Evolutionary conservation across 2,113 vertebrate species (phyloP).

Genomic region (Sorex fumeus): DNA sequence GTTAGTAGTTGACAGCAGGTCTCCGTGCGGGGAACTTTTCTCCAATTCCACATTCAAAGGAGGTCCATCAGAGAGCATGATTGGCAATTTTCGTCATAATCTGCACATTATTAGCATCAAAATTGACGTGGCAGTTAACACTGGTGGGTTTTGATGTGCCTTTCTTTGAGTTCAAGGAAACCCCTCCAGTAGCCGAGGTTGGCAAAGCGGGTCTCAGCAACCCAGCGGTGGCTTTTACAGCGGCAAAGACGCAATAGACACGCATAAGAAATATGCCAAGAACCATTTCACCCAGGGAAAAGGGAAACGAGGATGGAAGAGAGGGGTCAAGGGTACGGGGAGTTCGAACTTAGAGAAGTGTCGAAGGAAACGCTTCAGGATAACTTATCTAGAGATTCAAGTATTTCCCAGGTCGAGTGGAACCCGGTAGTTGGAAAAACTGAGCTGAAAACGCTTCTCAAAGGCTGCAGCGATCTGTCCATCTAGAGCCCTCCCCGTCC

Average conservation of each 20-base stretch:
- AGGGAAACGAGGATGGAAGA: constrained; percentile 50
- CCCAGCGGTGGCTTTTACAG: constrained; percentile 88
- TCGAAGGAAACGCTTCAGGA: constrained; percentile 83
- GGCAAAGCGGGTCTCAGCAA: constrained; percentile 88
- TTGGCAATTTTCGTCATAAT: constrained; percentile 99
- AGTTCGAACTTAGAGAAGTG: constrained; percentile 77
- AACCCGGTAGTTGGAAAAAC: constrained; percentile 79
- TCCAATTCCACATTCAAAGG: constrained; percentile 98
- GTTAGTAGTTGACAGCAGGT: constrained; percentile 99
- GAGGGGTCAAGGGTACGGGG: neutral
- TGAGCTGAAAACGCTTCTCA: constrained; percentile 76
- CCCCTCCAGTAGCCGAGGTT: constrained; percentile 92
- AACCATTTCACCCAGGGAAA: constrained; percentile 71
- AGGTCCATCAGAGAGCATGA: constrained; percentile 99
- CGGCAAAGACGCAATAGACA: constrained; percentile 84
- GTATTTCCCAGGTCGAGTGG: constrained; percentile 90
- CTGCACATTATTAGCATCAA: constrained; percentile 99
- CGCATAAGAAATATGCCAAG: constrained; percentile 84
- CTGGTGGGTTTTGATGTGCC: constrained; percentile 94
- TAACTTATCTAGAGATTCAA: constrained; percentile 89
- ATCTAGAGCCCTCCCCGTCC: constrained; percentile 52
- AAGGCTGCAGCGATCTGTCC: constrained; percentile 60
- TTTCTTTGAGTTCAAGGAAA: constrained; percentile 94
- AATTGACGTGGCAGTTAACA: constrained; percentile 97
- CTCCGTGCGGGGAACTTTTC: constrained; percentile 98